Percentiles rank a stretch among this genome's conserved stretches.
Evolutionary conservation across 2,797 vertebrate species (phyloP).

Genomic region (Coccyzus lansbergi): DNA sequence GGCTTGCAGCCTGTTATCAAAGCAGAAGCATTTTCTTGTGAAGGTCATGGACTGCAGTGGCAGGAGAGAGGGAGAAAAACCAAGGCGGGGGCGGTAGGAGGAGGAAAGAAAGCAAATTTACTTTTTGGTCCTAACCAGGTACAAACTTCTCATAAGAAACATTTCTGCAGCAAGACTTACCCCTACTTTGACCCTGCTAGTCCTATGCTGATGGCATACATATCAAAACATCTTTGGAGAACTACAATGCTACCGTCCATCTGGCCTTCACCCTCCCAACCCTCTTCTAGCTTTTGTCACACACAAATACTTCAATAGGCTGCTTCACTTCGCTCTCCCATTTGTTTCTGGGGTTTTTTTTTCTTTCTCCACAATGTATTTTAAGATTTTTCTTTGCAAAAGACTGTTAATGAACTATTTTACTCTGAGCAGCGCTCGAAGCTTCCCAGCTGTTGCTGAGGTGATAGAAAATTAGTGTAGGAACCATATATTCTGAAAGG

Average conservation of each 20-base stretch:
- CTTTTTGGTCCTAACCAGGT: slow-evolving; percentile 36
- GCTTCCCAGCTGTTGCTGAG: not conserved
- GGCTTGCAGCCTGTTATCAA: slow-evolving; percentile 69
- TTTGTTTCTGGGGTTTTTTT: not conserved
- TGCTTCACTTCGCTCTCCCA: not conserved
- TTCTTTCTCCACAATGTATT: not conserved
- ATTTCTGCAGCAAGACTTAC: slow-evolving; percentile 30
- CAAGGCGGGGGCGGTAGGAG: not conserved
- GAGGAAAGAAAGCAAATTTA: not conserved
- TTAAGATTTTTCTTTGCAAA: not conserved
- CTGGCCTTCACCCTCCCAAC: not conserved
- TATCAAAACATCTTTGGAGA: not conserved
- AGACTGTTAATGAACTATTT: not conserved
- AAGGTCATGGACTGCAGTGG: slow-evolving; percentile 66
- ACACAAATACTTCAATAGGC: not conserved
- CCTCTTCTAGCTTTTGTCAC: not conserved
- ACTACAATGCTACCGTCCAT: not conserved
- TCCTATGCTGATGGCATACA: not conserved
- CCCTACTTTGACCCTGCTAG: slow-evolving; percentile 10
- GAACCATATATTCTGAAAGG: not conserved
- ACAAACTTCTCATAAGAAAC: slow-evolving; percentile 48
- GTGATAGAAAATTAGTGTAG: not conserved
- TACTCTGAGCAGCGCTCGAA: not conserved
- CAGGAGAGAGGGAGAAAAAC: not conserved
- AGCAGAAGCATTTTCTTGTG: slow-evolving; percentile 64